Conservation (phyloP, 2,888 invertebrate genomes). For the Coelinius sp. region DNA sequence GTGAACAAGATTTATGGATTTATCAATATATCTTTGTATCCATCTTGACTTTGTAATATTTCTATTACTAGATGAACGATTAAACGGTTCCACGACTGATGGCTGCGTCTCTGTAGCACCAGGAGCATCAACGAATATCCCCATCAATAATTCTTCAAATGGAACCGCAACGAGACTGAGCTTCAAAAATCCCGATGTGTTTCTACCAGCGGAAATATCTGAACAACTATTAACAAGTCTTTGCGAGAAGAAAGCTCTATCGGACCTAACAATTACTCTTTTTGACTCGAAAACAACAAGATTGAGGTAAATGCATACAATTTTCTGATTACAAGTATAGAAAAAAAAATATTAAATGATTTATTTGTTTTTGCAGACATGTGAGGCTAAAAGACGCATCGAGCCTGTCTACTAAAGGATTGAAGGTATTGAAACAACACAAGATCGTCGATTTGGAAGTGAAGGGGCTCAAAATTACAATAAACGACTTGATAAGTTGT, state of each 20-base stretch:
- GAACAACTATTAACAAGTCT: constrained; percentile 74
- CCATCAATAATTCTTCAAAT: constrained; percentile 50
- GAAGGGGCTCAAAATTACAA: constrained; percentile 74
- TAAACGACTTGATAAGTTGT: constrained; percentile 77
- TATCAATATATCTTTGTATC: no score
- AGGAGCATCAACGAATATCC: constrained; percentile 28
- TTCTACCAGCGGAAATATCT: constrained; percentile 75
- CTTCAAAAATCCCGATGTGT: constrained; percentile 74
- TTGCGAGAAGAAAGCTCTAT: constrained; percentile 74
- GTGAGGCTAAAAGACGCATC: constrained; percentile 76
- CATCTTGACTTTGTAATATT: no score
- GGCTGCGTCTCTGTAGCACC: not conserved
- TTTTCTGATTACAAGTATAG: not conserved
- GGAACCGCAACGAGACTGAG: constrained; percentile 61
- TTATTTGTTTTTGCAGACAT: constrained; percentile 62
- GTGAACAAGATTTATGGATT: no score
- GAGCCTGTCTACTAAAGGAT: constrained; percentile 74
- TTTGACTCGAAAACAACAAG: constrained; percentile 76
- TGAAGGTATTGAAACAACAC: constrained; percentile 76
- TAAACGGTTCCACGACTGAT: not conserved
- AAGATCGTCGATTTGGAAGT: constrained; percentile 77
- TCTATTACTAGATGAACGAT: not conserved
- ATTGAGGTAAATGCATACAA: constrained; percentile 68
- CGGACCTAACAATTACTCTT: constrained; percentile 75
- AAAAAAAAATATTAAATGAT: not conserved